Evolutionary conservation across 2,113 vertebrate genomes (phyloP).

Genomic region (Phrynosoma platyrhinos): DNA sequence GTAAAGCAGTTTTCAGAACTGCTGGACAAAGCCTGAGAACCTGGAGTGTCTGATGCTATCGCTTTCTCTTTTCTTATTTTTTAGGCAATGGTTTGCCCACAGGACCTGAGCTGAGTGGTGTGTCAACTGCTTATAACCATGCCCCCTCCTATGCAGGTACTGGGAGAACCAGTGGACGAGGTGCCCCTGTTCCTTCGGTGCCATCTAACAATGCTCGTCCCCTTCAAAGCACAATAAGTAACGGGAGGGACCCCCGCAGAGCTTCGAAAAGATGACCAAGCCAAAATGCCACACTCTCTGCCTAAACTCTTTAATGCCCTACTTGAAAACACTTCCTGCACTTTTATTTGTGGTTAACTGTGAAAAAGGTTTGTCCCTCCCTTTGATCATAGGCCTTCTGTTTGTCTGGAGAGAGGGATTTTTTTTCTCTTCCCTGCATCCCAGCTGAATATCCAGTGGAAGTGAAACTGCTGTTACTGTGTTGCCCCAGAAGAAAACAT

Average conservation of each 20-base stretch:
- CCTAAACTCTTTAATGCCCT: constrained; percentile 80
- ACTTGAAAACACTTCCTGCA: constrained; percentile 97
- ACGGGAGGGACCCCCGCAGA: constrained; percentile 95
- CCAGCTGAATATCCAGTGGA: constrained; percentile 44
- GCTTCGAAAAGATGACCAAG: constrained; percentile 84
- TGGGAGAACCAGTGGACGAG: constrained; percentile 88
- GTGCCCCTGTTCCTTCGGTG: constrained; percentile 72
- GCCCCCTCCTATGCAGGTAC: constrained; percentile 73
- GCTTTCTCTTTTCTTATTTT: constrained; percentile 43
- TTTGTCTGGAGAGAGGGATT: constrained; percentile 62
- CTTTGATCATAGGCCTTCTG: constrained; percentile 63
- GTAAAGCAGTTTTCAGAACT: rapidly evolving
- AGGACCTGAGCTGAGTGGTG: constrained; percentile 77
- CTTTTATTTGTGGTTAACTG: constrained; percentile 91
- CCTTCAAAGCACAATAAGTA: constrained; percentile 85
- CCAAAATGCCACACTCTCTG: constrained; percentile 68
- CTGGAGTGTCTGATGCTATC: constrained; percentile 16
- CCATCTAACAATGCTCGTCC: constrained; percentile 78
- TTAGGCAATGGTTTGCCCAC: constrained; percentile 89
- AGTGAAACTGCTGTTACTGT: constrained; percentile 57
- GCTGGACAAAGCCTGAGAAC: not conserved
- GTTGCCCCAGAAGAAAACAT: constrained; percentile 30
- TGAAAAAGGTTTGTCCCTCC: constrained; percentile 75
- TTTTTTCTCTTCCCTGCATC: constrained; percentile 30
- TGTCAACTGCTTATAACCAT: constrained; percentile 76